These are phyloP conservation scores for Stratiomys singularior DNA, from an alignment of 2,888 invertebrate species.

Conservation along the genomic window DNA sequence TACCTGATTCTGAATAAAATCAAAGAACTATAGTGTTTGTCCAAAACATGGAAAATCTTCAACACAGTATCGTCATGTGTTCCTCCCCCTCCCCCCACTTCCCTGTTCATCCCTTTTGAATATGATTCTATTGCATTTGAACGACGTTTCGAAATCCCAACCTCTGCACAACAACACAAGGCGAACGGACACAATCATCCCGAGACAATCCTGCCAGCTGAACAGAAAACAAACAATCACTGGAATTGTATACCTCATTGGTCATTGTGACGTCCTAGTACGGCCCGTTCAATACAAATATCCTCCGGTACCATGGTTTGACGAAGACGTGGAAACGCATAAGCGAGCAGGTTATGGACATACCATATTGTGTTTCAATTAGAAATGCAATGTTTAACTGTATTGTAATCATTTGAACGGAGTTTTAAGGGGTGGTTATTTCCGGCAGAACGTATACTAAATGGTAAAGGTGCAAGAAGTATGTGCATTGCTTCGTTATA, in stretches of 20 bases:
- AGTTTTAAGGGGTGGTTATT: not conserved
- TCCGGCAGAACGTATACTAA: too few relatives aligned
- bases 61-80: too few relatives aligned
- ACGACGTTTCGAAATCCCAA: too few relatives aligned
- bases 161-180: not conserved
- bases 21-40: too few relatives aligned
- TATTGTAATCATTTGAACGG: not conserved
- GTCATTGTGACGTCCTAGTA: constrained; percentile 16
- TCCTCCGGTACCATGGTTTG: constrained; percentile 10
- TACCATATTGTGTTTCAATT: constrained; percentile 27
- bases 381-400: constrained; percentile 23
- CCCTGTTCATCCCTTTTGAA: too few relatives aligned
- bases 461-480: too few relatives aligned
- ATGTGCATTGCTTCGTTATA: too few relatives aligned
- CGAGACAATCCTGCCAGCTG: constrained; percentile 28
- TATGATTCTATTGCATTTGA: too few relatives aligned
- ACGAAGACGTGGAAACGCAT: constrained; percentile 22
- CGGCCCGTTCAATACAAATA: not conserved
- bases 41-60: too few relatives aligned
- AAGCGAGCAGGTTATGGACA: not conserved
- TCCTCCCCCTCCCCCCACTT: too few relatives aligned
- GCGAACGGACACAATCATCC: too few relatives aligned
- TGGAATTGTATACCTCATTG: not conserved
- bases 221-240: constrained; percentile 31
- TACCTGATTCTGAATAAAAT: too few relatives aligned